Conservation (phyloP, 2,888 invertebrate genomes). For the Anaspis maculata region DNA sequence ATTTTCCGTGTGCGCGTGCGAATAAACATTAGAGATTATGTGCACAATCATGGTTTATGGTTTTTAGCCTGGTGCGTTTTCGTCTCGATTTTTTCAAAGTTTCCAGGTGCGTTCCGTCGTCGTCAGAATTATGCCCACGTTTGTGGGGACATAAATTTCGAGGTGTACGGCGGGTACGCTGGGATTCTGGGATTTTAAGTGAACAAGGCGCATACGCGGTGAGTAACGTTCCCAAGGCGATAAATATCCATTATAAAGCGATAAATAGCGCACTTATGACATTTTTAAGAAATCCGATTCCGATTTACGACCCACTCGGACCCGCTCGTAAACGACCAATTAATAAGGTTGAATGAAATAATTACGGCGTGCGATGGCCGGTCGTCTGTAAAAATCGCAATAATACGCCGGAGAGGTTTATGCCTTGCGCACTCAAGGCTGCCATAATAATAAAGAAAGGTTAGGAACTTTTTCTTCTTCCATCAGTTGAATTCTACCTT, state of each 20-base stretch:
- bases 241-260: slow-evolving; percentile 41
- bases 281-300: slow-evolving; percentile 37
- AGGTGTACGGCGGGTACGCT: slow-evolving; percentile 3
- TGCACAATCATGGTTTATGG: no score
- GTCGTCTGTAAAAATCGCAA: slow-evolving; percentile 19
- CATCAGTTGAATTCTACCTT: no score
- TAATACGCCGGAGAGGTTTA: slow-evolving; percentile 1
- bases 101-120: no score
- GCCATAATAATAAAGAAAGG: background rate
- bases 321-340: slow-evolving; percentile 31
- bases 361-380: no score
- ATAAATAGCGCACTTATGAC: slow-evolving; percentile 39
- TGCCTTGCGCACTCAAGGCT: background rate
- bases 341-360: slow-evolving; percentile 25
- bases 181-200: slow-evolving; percentile 9
- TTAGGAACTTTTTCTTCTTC: no score
- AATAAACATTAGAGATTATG: no score
- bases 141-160: slow-evolving; percentile 8
- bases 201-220: slow-evolving; percentile 3
- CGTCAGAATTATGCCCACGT: slow-evolving; percentile 9
- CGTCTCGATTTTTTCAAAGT: no score
- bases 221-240: no score
- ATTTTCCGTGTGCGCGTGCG: no score
- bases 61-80: no score
- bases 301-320: slow-evolving; percentile 31